These are phyloP conservation scores for Tetramorium alpestre DNA, from an alignment of 1,140 invertebrate species.

Conservation along the genomic window DNA sequence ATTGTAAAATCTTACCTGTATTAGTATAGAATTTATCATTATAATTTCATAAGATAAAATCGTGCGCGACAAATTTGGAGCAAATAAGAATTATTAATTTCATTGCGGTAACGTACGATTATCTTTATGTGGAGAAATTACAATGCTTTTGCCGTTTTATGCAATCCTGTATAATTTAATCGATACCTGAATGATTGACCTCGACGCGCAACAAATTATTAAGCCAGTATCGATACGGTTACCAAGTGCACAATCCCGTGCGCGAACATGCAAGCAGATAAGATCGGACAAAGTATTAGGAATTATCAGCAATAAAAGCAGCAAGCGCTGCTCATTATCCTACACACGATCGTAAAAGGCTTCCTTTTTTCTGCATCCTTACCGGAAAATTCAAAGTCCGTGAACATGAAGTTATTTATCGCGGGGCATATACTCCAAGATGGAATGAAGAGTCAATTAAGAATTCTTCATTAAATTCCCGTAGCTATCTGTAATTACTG, in stretches of 20 bases:
- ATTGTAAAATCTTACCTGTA: background rate
- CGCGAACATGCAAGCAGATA: slow-evolving; percentile 41
- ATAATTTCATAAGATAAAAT: background rate
- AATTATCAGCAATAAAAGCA: slow-evolving; percentile 50
- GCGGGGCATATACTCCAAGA: slow-evolving; percentile 20
- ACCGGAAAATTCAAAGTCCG: slow-evolving; percentile 62
- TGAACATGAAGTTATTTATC: slow-evolving; percentile 59
- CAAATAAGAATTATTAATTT: slow-evolving; percentile 15
- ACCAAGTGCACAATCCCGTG: background rate
- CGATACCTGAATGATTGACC: slow-evolving; percentile 23
- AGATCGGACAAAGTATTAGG: slow-evolving; percentile 51
- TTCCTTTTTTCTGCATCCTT: slow-evolving; percentile 49
- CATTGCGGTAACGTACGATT: background rate
- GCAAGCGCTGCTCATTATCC: slow-evolving; percentile 33
- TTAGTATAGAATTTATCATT: background rate
- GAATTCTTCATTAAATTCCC: slow-evolving; percentile 67
- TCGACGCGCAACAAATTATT: slow-evolving; percentile 33
- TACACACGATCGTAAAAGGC: slow-evolving; percentile 21
- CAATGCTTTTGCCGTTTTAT: background rate
- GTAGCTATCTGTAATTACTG: slow-evolving; percentile 65
- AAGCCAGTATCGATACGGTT: slow-evolving; percentile 18
- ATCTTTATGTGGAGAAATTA: background rate
- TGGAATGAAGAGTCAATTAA: slow-evolving; percentile 69
- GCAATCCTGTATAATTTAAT: slow-evolving; percentile 16
- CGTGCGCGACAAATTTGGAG: background rate